Conservation (phyloP, 2,797 vertebrate species). For the Mycteria americana region DNA sequence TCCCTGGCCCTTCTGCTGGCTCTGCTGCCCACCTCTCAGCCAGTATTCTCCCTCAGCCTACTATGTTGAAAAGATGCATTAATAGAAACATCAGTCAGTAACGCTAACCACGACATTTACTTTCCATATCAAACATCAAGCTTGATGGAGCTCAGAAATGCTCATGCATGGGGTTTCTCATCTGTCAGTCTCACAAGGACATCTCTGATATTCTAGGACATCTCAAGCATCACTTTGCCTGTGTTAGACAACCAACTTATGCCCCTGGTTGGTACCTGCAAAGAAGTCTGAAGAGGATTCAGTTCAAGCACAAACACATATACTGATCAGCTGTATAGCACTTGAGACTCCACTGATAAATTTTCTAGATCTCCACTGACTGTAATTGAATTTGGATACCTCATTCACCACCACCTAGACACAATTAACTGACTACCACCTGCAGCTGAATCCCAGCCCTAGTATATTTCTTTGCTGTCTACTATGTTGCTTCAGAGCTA, state of each 20-base stretch:
- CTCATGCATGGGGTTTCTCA: background rate
- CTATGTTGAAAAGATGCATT: background rate
- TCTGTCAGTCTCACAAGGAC: background rate
- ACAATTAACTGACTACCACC: background rate
- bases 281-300: background rate
- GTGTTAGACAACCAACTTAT: background rate
- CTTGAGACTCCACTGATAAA: background rate
- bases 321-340: background rate
- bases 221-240: background rate
- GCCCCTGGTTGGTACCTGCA: background rate
- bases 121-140: background rate
- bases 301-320: background rate
- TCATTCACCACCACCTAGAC: background rate
- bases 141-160: background rate
- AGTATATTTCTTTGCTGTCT: background rate
- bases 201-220: background rate
- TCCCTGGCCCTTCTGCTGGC: background rate
- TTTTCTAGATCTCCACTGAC: background rate
- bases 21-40: background rate
- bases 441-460: background rate
- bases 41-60: background rate
- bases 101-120: accelerated
- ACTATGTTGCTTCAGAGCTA: background rate
- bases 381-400: background rate
- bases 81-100: background rate